Base-by-base conservation (phyloP, 2,888 invertebrate genomes). In the Leptothorax acervorum region DNA sequence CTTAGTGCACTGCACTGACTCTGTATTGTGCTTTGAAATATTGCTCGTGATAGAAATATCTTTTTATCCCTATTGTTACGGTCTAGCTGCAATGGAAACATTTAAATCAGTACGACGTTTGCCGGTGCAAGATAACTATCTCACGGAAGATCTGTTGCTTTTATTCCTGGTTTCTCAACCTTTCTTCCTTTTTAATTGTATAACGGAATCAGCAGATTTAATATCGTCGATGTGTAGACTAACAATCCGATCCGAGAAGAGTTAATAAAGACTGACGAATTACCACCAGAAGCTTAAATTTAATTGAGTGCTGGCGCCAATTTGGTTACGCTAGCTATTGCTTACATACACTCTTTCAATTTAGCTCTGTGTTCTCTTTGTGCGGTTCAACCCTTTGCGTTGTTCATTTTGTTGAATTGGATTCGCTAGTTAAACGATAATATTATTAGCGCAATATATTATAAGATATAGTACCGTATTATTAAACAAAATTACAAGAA, bases 271-370 rank as follows among this genome's bases (percentile, higher is more conserved):
- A 53, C 78, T 45, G 60, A 63, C 62, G 60, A 84, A 84, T 74
- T 76, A 78, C 23, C 42, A n/a, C 18, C 62, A 73, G 63, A 57
- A 82, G 84, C 53, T 87, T 81, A 81, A 86, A 79, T 65, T 86
- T 82, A 84, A 87, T 84, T 76, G 78, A 86, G 53, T 81, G 15
- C 31, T 42, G 51, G 3, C 23, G 48, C 23, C 66, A 81, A 81
- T 74, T 74, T 60, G n/a, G 18, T 65, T 76, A 53, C 62, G 48
- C 57, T 70, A 35, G 48, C 48, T 60, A 35, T 18, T 60, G 57
- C 60, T 79, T 79, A 60, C 60, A 23, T 15, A 39, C 12, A n/a
- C 12, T 23, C 31, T 55, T 48, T 53, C 18, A 68, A 68, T 48
- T 42, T 57, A 68, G 23, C 35, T 35, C 9, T 68, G 6, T 68